These are phyloP conservation scores for Salvelinus sp. DNA, from an alignment of 2,113 vertebrate species.

Conservation along the genomic window DNA sequence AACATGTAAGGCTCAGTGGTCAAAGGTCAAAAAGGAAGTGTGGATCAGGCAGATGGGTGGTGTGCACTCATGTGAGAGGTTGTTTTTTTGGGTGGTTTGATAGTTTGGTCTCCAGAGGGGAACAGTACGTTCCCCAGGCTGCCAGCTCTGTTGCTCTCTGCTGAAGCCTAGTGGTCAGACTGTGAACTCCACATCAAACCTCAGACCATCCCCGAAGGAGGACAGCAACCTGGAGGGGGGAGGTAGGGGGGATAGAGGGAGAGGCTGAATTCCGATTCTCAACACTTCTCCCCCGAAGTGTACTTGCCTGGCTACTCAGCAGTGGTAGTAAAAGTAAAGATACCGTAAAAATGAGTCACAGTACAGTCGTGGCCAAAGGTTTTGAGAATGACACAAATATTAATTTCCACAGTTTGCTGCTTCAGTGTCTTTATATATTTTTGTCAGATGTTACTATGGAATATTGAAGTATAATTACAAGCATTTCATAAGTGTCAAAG, in stretches of 20 bases:
- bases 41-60: not conserved
- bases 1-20: not conserved
- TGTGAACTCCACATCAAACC: constrained; percentile 86
- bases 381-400: no score
- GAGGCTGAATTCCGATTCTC: no score
- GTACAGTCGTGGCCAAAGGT: no score
- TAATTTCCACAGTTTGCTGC: no score
- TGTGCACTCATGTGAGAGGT: constrained; percentile 47
- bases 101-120: constrained; percentile 31
- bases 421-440: no score
- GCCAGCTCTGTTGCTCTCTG: constrained; percentile 80
- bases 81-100: not conserved
- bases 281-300: no score
- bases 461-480: no score
- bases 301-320: no score
- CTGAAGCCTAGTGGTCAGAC: constrained; percentile 76
- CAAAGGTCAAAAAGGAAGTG: not conserved
- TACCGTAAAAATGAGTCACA: no score
- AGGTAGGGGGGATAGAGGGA: not conserved
- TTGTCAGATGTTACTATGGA: no score
- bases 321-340: no score
- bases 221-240: constrained; percentile 70
- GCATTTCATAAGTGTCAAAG: no score
- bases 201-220: constrained; percentile 77
- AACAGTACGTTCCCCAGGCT: constrained; percentile 68